These are phyloP conservation scores for Thumatha senex DNA, from an alignment of 2,888 invertebrate genomes.

Conservation along the genomic window DNA sequence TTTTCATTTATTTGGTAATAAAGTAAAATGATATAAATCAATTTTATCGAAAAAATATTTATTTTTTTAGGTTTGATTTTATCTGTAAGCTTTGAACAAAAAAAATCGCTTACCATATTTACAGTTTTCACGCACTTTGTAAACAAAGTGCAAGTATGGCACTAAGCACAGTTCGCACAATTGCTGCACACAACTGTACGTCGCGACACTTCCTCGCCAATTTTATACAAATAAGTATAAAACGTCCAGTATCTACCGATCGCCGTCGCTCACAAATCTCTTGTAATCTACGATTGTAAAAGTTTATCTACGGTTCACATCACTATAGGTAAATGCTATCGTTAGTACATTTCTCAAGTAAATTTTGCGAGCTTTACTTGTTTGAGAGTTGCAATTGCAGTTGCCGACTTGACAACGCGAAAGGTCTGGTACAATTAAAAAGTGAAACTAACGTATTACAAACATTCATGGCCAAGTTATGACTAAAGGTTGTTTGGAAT, in stretches of 20 bases:
- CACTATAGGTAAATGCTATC: neutral
- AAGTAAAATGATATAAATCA: too few species aligned
- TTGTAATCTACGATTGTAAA: constrained; percentile 36
- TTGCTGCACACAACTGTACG: constrained; percentile 45
- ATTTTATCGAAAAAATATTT: too few species aligned
- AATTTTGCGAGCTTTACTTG: neutral
- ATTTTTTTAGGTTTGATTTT: too few species aligned
- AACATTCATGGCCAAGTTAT: constrained; percentile 2
- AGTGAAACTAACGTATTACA: neutral
- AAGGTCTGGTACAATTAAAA: constrained; percentile 1
- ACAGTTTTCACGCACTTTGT: constrained; percentile 15
- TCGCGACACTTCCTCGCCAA: constrained; percentile 28
- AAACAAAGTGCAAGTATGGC: constrained; percentile 14
- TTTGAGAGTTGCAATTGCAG: constrained; percentile 7
- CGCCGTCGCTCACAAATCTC: constrained; percentile 31
- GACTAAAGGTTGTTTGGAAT: constrained; percentile 1
- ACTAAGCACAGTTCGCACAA: constrained; percentile 30
- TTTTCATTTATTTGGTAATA: too few species aligned
- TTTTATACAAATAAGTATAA: constrained; percentile 60
- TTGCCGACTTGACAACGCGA: constrained; percentile 22
- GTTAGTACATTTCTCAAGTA: constrained; percentile 3
- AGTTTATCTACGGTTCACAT: constrained; percentile 9
- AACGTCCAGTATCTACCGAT: constrained; percentile 16
- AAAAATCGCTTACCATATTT: constrained; percentile 31
- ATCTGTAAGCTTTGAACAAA: too few species aligned